phyloP scores from a whole-genome alignment of 2,888 invertebrate species.

The Diadromus collaris region DNA sequence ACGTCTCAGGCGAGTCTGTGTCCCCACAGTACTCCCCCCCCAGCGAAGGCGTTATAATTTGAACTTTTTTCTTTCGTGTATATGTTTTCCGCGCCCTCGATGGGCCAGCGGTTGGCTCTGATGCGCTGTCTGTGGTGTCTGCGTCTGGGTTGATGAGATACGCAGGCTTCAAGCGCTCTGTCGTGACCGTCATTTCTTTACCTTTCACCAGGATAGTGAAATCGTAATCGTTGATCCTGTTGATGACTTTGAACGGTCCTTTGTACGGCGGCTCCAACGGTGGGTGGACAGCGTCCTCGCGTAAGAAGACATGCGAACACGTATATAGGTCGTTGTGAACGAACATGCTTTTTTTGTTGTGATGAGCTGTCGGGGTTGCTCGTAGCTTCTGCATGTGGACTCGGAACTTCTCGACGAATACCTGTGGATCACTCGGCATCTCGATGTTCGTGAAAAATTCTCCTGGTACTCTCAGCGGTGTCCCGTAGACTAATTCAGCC shows the following conservation, averaged over 20 bases:
- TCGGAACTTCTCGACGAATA: constrained; percentile 40
- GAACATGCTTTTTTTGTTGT: constrained; percentile 27
- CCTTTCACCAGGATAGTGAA: constrained; percentile 25
- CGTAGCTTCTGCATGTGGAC: constrained; percentile 26
- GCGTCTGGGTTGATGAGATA: background rate
- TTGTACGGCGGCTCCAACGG: constrained; percentile 60
- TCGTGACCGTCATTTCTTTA: background rate
- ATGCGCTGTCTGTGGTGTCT: background rate
- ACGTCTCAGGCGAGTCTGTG: constrained; percentile 48
- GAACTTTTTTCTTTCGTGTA: constrained; percentile 56
- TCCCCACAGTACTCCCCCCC: constrained; percentile 63
- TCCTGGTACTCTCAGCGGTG: constrained; percentile 10
- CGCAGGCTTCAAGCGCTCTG: constrained; percentile 27
- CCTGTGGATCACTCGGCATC: constrained; percentile 5
- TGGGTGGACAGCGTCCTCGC: constrained; percentile 34
- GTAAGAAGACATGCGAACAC: constrained; percentile 43
- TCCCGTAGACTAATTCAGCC: constrained; percentile 22
- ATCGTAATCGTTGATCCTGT: background rate
- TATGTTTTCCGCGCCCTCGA: constrained; percentile 55
- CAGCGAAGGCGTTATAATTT: constrained; percentile 60
- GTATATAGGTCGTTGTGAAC: constrained; percentile 37
- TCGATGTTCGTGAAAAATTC: constrained; percentile 31
- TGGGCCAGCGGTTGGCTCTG: background rate
- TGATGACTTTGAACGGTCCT: constrained; percentile 53
- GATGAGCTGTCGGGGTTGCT: constrained; percentile 28